A percentile compares a stretch with the other conserved stretches of the same genome.
Conservation (phyloP, 92 coral and sea anemone genomes). For the Zoanthus gigantus region DNA sequence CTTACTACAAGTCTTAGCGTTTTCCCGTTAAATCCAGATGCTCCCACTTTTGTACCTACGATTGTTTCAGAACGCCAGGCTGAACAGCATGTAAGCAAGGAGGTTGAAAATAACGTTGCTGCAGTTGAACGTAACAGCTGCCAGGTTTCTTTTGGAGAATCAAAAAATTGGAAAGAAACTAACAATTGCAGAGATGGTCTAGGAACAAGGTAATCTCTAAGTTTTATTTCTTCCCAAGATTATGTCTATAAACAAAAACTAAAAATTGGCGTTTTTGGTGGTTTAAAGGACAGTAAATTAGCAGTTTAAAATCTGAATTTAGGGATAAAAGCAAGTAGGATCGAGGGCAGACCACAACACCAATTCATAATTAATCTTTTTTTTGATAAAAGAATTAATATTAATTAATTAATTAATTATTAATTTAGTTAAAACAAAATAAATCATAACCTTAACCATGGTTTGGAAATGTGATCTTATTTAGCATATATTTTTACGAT, state of each 20-base stretch:
- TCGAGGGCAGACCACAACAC: too few species aligned
- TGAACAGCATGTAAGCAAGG: background rate
- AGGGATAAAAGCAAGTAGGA: too few species aligned
- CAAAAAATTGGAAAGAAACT: background rate
- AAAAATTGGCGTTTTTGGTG: too few species aligned
- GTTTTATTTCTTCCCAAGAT: background rate
- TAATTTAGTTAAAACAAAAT: too few species aligned
- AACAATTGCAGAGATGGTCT: background rate
- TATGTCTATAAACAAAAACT: background rate
- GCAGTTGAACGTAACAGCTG: background rate
- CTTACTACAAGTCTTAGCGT: slow-evolving; percentile 42
- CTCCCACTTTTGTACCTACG: slow-evolving; percentile 71
- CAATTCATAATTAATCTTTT: too few species aligned
- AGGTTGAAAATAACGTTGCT: background rate
- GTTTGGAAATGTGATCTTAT: too few species aligned
- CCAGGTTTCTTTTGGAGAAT: background rate
- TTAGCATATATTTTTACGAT: too few species aligned
- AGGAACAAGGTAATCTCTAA: background rate
- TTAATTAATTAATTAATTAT: too few species aligned
- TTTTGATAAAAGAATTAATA: too few species aligned
- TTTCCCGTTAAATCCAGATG: slow-evolving; percentile 76
- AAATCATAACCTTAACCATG: too few species aligned
- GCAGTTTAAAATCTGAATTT: too few species aligned
- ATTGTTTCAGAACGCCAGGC: background rate
- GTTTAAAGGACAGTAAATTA: too few species aligned